A percentile compares a stretch with the other conserved stretches of the same genome.
Conservation (phyloP, 2,113 vertebrate genomes). For the zebrafish (Danio rerio) region DNA sequence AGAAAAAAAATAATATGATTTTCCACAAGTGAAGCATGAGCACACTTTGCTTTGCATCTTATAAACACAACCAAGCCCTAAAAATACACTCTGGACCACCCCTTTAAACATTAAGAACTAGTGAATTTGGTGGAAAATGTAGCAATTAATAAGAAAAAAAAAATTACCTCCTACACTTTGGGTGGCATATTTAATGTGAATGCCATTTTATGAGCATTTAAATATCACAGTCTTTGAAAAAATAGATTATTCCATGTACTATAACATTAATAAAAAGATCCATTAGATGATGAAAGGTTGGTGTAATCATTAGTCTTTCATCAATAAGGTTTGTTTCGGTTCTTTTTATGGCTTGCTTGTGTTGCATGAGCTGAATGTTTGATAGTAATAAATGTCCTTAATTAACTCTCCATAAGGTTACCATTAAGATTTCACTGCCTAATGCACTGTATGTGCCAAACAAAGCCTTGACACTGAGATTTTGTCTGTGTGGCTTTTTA, state of each 20-base stretch:
- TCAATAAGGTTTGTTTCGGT: background rate
- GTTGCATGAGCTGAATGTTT: conserved; percentile 3
- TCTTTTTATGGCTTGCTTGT: background rate
- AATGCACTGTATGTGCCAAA: background rate
- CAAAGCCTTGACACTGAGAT: background rate
- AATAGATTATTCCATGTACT: background rate
- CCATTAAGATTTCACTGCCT: conserved; percentile 33
- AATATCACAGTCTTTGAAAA: background rate
- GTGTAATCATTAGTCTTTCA: background rate
- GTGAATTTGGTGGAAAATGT: too few species aligned
- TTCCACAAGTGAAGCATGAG: too few species aligned
- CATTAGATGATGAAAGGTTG: background rate
- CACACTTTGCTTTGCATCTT: too few species aligned
- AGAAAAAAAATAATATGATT: too few species aligned
- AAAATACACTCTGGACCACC: too few species aligned
- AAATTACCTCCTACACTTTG: background rate
- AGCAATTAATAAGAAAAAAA: too few species aligned
- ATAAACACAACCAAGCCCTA: too few species aligned
- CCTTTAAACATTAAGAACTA: too few species aligned
- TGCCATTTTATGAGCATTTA: background rate
- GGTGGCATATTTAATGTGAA: background rate
- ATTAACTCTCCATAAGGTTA: conserved; percentile 39
- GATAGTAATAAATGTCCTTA: conserved; percentile 27
- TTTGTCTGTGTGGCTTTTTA: conserved; percentile 52
- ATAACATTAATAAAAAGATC: background rate